Base-by-base conservation (phyloP, 2,888 invertebrate species). In the Sinodicranocentrus sp. region DNA sequence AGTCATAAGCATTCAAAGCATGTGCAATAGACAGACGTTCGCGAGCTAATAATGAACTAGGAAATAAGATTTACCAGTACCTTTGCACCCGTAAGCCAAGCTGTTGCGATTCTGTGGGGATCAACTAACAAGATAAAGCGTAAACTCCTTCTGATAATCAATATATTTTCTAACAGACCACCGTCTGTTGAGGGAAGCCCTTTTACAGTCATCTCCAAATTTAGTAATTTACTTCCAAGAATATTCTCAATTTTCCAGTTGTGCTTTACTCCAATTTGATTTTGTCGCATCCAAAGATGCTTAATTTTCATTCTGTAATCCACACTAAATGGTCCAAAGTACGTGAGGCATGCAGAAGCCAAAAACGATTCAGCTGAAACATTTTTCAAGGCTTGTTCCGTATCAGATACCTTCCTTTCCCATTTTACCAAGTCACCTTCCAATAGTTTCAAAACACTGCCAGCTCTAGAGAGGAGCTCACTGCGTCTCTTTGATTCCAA, bases 381-480 rank as follows among this genome's bases (percentile, higher is more conserved):
- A 6, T 43, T 43, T n/a, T 61, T 44, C 10, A 73, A 10, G 6
- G 23, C 23, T n/a, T 15, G 25, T 15, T 73, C 43, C 1, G 61
- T 23, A 10, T 59, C 26, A 23, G 33, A 19, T 6, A 73, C 26
- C 17, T 59, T 19, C 61, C 1, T 0, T 28, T 61, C 15, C 73
- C 73, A 54, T 5, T 44, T 59, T 6, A 1, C 19, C 13, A 44
- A 15, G 5, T 73, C 73, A 2, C 54, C 25, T 33, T 73, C 63
- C 67, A 82, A n/a, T n/a, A 68, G n/a, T 0, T 23, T 25, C 0
- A 73, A 26, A 1, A 82, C 73, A 1, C 39, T 73, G 0, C 17
- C 15, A 2, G 82, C 82, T 19, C 82, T 25, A 19, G 23, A 23
- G 0, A 82, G 67, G 25, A 73, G 8, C 6, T 82, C 67, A 2